Evolutionary conservation across 2,113 vertebrate genomes (phyloP).

Genomic region (Caretta caretta): DNA sequence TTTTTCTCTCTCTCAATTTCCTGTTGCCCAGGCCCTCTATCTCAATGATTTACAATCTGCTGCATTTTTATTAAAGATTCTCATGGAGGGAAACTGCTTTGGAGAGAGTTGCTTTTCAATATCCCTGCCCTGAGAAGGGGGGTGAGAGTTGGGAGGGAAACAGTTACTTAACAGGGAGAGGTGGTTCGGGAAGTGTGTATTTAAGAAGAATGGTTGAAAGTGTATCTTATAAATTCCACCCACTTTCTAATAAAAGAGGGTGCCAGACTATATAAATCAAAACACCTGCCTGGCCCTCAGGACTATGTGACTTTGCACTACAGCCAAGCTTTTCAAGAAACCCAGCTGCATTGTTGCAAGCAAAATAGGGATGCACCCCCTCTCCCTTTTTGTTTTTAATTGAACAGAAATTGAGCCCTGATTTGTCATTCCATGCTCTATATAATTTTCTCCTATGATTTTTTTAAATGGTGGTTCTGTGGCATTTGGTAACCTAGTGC

Average conservation of each 20-base stretch:
- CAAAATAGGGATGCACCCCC: neutral
- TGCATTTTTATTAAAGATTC: constrained; percentile 53
- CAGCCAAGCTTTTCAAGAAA: neutral
- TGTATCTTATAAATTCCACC: neutral
- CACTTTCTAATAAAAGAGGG: neutral
- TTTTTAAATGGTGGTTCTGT: neutral
- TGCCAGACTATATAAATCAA: neutral
- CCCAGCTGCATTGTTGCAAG: neutral
- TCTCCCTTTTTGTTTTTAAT: neutral
- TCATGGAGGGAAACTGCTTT: constrained; percentile 49
- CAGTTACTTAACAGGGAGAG: constrained; percentile 16
- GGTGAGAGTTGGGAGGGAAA: constrained; percentile 17
- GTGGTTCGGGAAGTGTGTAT: neutral
- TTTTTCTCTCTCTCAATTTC: constrained; percentile 34
- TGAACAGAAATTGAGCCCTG: neutral
- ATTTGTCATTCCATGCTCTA: neutral
- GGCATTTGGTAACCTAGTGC: neutral
- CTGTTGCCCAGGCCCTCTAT: neutral
- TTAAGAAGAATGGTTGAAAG: neutral
- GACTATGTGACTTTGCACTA: neutral
- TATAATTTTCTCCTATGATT: neutral
- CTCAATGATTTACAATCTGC: constrained; percentile 1
- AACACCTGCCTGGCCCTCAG: neutral
- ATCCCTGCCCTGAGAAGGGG: constrained; percentile 39
- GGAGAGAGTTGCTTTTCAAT: constrained; percentile 32